Percentiles rank a stretch among this genome's conserved stretches.
Evolutionary conservation across 2,888 invertebrate species (phyloP).

Genomic region (Gisinianus flammeolus): DNA sequence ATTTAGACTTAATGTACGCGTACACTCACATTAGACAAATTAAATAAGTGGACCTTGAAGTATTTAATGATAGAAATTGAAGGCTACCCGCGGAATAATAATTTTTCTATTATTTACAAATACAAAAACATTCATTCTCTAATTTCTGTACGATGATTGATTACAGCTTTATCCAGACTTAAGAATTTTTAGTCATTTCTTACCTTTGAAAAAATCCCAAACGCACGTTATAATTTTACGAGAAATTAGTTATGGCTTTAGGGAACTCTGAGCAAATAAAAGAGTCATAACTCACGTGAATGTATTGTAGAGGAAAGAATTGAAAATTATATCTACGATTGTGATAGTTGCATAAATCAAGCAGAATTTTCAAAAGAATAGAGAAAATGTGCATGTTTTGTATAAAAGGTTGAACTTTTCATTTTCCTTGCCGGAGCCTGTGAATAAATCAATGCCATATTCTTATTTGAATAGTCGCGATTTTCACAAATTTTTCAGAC

Average conservation of each 20-base stretch:
- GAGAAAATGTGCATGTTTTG: background rate
- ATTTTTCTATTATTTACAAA: no score
- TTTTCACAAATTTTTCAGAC: background rate
- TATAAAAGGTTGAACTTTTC: conserved; percentile 14
- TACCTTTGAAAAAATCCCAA: no score
- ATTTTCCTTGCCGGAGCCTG: conserved; percentile 8
- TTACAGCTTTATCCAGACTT: background rate
- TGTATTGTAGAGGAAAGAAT: conserved; percentile 10
- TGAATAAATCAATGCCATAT: conserved; percentile 31
- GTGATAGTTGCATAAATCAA: conserved; percentile 3
- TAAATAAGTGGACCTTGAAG: no score
- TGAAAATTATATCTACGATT: conserved; percentile 5
- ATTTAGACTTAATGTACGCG: no score
- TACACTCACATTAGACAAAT: no score
- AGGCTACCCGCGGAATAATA: no score
- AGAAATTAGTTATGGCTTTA: background rate
- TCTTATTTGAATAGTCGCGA: conserved; percentile 21
- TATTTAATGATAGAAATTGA: no score
- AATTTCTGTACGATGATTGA: background rate
- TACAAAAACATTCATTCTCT: no score
- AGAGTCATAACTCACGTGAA: background rate
- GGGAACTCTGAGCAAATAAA: background rate
- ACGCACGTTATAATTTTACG: background rate
- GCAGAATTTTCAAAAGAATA: background rate
- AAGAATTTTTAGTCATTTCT: no score